These are phyloP conservation scores for Brachyistius frenatus DNA, from an alignment of 2,113 vertebrate species.

Conservation along the genomic window DNA sequence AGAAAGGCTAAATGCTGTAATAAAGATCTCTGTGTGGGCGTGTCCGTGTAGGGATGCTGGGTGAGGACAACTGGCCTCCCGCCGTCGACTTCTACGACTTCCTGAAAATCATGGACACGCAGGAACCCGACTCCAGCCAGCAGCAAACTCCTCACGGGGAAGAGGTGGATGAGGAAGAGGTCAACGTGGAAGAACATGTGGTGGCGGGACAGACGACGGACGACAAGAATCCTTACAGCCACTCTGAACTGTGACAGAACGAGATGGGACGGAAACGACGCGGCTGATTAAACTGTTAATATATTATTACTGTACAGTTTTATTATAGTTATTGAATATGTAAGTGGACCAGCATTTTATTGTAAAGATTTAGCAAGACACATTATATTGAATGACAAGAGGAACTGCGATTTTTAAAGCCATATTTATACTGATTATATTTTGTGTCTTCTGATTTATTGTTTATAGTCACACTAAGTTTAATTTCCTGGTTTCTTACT, in stretches of 20 bases:
- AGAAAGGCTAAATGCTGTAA: not conserved
- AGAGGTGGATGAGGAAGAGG: constrained; percentile 18
- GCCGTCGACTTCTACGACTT: constrained; percentile 89
- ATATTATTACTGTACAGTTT: too few species aligned
- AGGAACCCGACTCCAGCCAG: constrained; percentile 64
- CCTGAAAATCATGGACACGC: constrained; percentile 89
- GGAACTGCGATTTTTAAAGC: too few species aligned
- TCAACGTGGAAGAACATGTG: constrained; percentile 7
- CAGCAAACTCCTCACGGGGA: constrained; percentile 43
- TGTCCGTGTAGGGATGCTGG: constrained; percentile 83
- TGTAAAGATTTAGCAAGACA: too few species aligned
- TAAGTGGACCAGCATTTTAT: too few species aligned
- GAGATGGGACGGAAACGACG: not conserved
- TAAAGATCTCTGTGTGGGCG: not conserved
- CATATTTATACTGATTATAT: too few species aligned
- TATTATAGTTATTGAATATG: too few species aligned
- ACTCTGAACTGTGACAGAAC: constrained; percentile 77
- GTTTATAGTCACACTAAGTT: not conserved
- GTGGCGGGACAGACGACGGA: not conserved
- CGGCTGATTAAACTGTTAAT: not conserved
- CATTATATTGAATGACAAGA: too few species aligned
- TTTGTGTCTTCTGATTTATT: too few species aligned
- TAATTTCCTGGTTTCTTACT: not conserved
- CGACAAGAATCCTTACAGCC: constrained; percentile 21
- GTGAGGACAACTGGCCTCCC: constrained; percentile 88